phyloP scores from a whole-genome alignment of 1,140 invertebrate genomes.

The Papilio polyxenes region DNA sequence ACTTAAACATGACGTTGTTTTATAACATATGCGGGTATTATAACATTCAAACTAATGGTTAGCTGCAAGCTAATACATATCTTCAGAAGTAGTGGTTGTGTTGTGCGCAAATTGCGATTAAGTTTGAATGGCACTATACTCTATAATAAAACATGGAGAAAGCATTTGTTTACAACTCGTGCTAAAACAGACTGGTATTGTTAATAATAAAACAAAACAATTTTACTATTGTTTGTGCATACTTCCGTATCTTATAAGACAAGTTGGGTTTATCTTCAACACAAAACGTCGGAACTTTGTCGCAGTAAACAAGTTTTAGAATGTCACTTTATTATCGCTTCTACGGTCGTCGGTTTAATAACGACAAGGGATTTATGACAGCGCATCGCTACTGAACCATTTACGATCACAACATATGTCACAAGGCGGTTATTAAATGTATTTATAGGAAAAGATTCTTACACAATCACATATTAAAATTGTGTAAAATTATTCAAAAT shows the following conservation, averaged over 20 bases:
- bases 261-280: conserved; percentile 11
- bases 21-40: too few species aligned
- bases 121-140: too few species aligned
- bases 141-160: too few species aligned
- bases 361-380: conserved; percentile 43
- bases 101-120: too few species aligned
- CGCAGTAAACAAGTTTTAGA: conserved; percentile 23
- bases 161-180: too few species aligned
- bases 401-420: conserved; percentile 42
- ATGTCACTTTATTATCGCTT: conserved; percentile 31
- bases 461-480: background rate
- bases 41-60: too few species aligned
- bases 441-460: background rate
- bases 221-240: background rate
- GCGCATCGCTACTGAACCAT: conserved; percentile 39
- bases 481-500: background rate
- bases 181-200: background rate
- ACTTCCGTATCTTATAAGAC: conserved; percentile 7
- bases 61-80: too few species aligned
- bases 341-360: conserved; percentile 5
- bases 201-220: background rate
- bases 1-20: too few species aligned
- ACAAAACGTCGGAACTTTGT: conserved; percentile 11
- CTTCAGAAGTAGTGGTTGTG: too few species aligned
- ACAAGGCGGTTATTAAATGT: conserved; percentile 3